Percentiles rank a stretch among this genome's conserved stretches.
These are phyloP conservation scores for Osmoderma eremita DNA, from an alignment of 2,888 invertebrate species.

Conservation along the genomic window DNA sequence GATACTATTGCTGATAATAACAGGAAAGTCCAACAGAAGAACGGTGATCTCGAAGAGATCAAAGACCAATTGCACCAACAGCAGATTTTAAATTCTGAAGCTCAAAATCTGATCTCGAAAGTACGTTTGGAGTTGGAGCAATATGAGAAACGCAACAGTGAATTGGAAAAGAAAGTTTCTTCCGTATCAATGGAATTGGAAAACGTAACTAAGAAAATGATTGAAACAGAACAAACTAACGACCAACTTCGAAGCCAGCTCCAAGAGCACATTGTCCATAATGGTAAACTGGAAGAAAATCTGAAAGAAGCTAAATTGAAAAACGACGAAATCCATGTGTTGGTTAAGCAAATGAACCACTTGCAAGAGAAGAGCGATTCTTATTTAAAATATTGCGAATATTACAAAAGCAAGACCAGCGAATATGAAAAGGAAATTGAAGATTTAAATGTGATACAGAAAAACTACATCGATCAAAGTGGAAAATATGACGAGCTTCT, in stretches of 20 bases:
- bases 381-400: conserved; percentile 51
- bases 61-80: conserved; percentile 36
- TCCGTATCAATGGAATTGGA: conserved; percentile 41
- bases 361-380: conserved; percentile 51
- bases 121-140: conserved; percentile 38
- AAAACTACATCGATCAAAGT: conserved; percentile 58
- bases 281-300: conserved; percentile 45
- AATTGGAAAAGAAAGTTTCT: conserved; percentile 39
- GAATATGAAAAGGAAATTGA: conserved; percentile 55
- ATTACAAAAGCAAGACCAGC: conserved; percentile 52
- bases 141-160: conserved; percentile 38
- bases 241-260: background rate
- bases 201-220: background rate
- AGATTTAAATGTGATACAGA: conserved; percentile 53
- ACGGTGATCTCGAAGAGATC: conserved; percentile 39
- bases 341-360: conserved; percentile 51
- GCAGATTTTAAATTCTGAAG: conserved; percentile 40
- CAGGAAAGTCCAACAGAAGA: conserved; percentile 43
- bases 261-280: background rate
- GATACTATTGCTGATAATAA: conserved; percentile 39
- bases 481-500: conserved; percentile 57
- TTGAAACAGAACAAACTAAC: conserved; percentile 2
- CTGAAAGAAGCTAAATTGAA: conserved; percentile 14
- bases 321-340: conserved; percentile 48
- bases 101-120: conserved; percentile 30